Evolutionary conservation across 2,888 invertebrate genomes (phyloP), one percentile per base, ranked within the genome.

Genomic region (Aleiodes alternator): DNA sequence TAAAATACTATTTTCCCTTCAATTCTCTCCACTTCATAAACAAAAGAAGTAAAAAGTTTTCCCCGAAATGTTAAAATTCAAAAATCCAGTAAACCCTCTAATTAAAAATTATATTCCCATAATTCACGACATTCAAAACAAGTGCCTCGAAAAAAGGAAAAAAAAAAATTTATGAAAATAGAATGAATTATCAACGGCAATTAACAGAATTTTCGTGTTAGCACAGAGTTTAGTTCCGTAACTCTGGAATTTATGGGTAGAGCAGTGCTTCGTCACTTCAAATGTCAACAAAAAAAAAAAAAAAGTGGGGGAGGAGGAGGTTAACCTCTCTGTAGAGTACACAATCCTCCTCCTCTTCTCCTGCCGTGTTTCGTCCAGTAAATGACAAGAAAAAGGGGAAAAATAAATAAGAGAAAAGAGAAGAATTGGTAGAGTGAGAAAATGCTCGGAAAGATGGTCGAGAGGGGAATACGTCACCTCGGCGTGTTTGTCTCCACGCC

Each of bases 401-500:
- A 29, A 29, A 56, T 23, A 23, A 29, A 16, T 53, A 53, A 48
- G 43, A 64, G 43, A 64, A 9, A 23, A 64, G 48, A 48, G 48
- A 9, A 48, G 43, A 48, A 64, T 48, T 48, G 48, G 7, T 34
- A 23, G 64, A 64, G 64, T 16, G 59, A 64, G 64, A 64, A 16
- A 43, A 56, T 23, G 7, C 14, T 56, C 5, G 14, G 12, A 12
- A 11, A 64, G 48, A 43, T 64, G 64, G n/a, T 6, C 43, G 8
- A 16, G 64, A 48, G 64, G 48, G 78, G 78, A 56, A 79, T 85
- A 88, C 88, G 87, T 88, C 87, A 86, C 84, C 85, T 85, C 85
- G 81, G 88, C 86, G 86, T 88, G 88, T 88, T 88, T 88, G 87
- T 87, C 84, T 87, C 87, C 82, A 82, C 80, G 82, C 82, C 80